Percentiles rank a stretch among this genome's conserved stretches.
Evolutionary conservation across 30 jellyfish, hydroid and myxozoan species (phyloP).

Genomic region (Morbakka virulenta): DNA sequence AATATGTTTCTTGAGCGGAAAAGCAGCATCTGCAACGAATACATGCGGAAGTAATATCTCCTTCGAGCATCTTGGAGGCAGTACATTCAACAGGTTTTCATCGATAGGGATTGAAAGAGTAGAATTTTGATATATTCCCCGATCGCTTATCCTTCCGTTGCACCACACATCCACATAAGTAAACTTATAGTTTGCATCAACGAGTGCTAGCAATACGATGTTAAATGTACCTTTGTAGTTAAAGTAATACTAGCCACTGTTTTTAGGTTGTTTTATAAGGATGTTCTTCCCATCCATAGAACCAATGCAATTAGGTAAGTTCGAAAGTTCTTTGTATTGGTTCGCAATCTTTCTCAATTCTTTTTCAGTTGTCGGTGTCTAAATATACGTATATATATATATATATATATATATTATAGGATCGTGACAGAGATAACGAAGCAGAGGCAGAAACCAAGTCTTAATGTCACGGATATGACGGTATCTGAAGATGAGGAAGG

Average conservation of each 20-base stretch:
- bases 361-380: conserved; percentile 35
- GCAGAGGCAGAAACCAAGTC: background rate
- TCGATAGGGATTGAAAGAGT: too few species aligned
- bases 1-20: background rate
- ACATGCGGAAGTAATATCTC: too few species aligned
- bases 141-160: conserved; percentile 41
- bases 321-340: conserved; percentile 6
- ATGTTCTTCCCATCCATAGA: conserved; percentile 60
- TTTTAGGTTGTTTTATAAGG: conserved; percentile 2
- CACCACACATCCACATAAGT: conserved; percentile 55
- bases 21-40: conserved; percentile 37
- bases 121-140: conserved; percentile 37
- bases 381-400: background rate
- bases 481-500: too few species aligned
- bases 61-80: too few species aligned
- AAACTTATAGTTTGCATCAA: conserved; percentile 35
- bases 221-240: conserved; percentile 41
- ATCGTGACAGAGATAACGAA: background rate
- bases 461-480: too few species aligned
- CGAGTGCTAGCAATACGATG: conserved; percentile 50
- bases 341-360: conserved; percentile 39
- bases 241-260: conserved; percentile 39
- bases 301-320: conserved; percentile 53
- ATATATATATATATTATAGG: background rate
- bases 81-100: too few species aligned